A percentile compares a stretch with the other conserved stretches of the same genome.
phyloP scores from a whole-genome alignment of 2,888 invertebrate species.

The Lithophane ornitopus region DNA sequence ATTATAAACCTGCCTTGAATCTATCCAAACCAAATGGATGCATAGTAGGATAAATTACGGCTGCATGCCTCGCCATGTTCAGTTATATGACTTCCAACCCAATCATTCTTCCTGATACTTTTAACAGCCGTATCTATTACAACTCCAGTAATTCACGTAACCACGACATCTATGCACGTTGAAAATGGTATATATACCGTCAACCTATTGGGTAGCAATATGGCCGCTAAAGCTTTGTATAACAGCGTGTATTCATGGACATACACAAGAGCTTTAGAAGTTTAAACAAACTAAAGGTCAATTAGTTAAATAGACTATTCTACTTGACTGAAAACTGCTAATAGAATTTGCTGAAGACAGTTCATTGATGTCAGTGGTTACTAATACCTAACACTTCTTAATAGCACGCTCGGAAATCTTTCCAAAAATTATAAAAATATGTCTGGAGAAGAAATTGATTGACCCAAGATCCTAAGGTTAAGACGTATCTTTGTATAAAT shows the following conservation, averaged over 20 bases:
- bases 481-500: conserved; percentile 43
- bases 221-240: neutral
- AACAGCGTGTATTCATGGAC: neutral
- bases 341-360: neutral
- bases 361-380: conserved; percentile 3
- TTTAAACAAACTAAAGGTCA: neutral
- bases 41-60: neutral
- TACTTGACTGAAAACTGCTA: neutral
- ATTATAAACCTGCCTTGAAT: neutral
- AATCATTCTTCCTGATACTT: neutral
- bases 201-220: neutral
- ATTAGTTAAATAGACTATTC: neutral
- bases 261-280: neutral
- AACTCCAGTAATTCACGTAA: conserved; percentile 1
- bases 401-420: neutral
- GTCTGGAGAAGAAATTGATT: neutral
- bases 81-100: conserved; percentile 19
- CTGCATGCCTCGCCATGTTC: neutral
- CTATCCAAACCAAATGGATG: neutral
- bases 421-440: neutral
- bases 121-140: conserved; percentile 1
- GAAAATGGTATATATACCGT: neutral
- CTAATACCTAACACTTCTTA: neutral
- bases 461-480: conserved; percentile 20
- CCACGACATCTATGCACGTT: conserved; percentile 5